These are phyloP conservation scores for Sebastes ruberrimus DNA, from an alignment of 2,797 vertebrate species.

Conservation along the genomic window DNA sequence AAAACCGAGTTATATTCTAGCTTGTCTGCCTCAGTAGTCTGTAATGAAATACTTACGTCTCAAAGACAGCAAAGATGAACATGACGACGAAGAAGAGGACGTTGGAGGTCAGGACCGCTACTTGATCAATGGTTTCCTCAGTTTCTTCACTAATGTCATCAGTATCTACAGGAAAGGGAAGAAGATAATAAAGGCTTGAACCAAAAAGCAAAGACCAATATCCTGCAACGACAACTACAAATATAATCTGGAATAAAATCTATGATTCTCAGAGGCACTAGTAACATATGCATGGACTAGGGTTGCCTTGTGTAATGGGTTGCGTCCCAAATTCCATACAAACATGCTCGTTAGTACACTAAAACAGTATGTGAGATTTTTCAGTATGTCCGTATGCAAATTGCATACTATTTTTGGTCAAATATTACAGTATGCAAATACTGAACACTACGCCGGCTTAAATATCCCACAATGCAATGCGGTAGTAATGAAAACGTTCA, in stretches of 20 bases:
- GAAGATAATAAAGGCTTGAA: background rate
- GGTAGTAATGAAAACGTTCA: no score
- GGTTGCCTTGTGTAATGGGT: background rate
- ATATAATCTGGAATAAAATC: background rate
- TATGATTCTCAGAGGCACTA: background rate
- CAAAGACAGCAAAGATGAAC: conserved; percentile 96
- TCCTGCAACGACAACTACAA: background rate
- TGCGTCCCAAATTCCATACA: background rate
- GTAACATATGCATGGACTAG: no score
- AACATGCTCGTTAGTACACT: background rate
- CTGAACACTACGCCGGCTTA: no score
- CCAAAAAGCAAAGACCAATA: background rate
- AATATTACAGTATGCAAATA: no score
- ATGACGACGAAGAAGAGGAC: conserved; percentile 92
- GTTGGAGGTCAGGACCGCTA: conserved; percentile 90
- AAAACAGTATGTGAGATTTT: no score
- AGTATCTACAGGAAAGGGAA: conserved; percentile 68
- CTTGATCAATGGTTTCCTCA: conserved; percentile 83
- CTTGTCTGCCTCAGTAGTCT: background rate
- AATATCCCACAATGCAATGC: no score
- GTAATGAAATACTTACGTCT: conserved; percentile 89
- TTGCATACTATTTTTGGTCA: no score
- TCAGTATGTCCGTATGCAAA: no score
- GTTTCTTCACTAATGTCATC: conserved; percentile 63
- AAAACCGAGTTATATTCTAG: background rate